These are phyloP conservation scores for Dicycla oo DNA, from an alignment of 2,888 invertebrate species.

Conservation along the genomic window DNA sequence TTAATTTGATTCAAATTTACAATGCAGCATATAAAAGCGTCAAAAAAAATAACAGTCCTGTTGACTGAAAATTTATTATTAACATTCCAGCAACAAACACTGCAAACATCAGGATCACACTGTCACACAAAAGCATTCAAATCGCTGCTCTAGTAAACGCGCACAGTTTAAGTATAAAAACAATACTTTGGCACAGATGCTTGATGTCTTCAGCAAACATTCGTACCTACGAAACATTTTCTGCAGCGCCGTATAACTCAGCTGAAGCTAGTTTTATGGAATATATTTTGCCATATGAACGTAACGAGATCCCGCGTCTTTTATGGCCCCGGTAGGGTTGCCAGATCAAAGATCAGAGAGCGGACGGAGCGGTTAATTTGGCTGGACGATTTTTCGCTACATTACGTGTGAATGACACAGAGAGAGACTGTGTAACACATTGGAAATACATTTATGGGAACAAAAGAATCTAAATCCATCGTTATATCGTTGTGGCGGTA, in stretches of 20 bases:
- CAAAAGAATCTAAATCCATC: not conserved
- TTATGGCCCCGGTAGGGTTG: conserved; percentile 59
- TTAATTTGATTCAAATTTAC: not conserved
- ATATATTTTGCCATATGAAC: conserved; percentile 56
- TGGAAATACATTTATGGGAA: conserved; percentile 1
- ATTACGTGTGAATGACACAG: conserved; percentile 29
- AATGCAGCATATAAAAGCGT: not conserved
- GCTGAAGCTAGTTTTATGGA: conserved; percentile 54
- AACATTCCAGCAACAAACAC: not conserved
- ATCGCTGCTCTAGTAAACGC: conserved; percentile 10
- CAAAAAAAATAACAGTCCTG: too few species aligned
- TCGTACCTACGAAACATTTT: conserved; percentile 37
- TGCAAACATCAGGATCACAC: not conserved
- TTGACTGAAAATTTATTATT: not conserved
- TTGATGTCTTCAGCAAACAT: conserved; percentile 45
- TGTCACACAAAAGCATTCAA: conserved; percentile 3
- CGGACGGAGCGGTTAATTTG: conserved; percentile 45
- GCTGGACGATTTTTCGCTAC: conserved; percentile 36
- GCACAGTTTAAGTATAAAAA: conserved; percentile 41
- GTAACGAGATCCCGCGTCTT: conserved; percentile 54
- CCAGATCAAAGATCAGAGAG: conserved; percentile 34
- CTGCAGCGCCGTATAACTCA: conserved; percentile 46
- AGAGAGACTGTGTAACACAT: conserved; percentile 1
- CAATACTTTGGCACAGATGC: conserved; percentile 53
- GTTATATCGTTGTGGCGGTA: not conserved